These are phyloP conservation scores for Donacobius atricapilla DNA, from an alignment of 2,113 vertebrate species.

Conservation along the genomic window DNA sequence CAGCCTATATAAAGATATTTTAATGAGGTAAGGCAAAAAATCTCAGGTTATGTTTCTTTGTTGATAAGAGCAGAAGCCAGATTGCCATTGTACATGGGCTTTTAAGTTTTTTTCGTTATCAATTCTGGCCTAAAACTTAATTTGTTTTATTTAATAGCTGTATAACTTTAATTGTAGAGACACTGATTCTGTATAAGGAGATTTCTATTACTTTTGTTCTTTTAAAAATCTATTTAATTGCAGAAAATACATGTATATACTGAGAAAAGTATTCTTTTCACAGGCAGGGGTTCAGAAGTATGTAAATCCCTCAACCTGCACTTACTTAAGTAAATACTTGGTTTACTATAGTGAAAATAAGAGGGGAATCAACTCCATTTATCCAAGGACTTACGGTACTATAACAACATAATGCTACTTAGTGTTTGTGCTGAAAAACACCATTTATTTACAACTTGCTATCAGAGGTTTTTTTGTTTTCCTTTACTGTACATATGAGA, in stretches of 20 bases:
- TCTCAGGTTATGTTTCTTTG: neutral
- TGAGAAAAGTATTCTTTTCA: neutral
- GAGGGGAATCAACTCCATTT: neutral
- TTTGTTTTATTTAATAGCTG: neutral
- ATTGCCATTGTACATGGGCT: fast-evolving
- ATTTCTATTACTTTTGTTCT: neutral
- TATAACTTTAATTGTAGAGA: neutral
- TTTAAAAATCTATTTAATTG: neutral
- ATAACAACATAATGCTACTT: neutral
- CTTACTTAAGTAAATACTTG: neutral
- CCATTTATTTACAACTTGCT: neutral
- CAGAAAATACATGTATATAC: neutral
- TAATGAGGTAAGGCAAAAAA: neutral
- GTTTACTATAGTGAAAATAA: neutral
- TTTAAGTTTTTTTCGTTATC: fast-evolving
- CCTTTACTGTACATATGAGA: neutral
- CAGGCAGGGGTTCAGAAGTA: neutral
- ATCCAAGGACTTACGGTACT: neutral
- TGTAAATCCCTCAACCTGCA: neutral
- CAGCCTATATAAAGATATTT: neutral
- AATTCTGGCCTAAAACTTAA: neutral
- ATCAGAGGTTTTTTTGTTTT: neutral
- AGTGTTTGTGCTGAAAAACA: neutral
- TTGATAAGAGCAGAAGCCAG: neutral
- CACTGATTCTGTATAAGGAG: neutral